Evolutionary conservation across 2,888 invertebrate genomes (phyloP).

Genomic region (Platycnemis pennipes): DNA sequence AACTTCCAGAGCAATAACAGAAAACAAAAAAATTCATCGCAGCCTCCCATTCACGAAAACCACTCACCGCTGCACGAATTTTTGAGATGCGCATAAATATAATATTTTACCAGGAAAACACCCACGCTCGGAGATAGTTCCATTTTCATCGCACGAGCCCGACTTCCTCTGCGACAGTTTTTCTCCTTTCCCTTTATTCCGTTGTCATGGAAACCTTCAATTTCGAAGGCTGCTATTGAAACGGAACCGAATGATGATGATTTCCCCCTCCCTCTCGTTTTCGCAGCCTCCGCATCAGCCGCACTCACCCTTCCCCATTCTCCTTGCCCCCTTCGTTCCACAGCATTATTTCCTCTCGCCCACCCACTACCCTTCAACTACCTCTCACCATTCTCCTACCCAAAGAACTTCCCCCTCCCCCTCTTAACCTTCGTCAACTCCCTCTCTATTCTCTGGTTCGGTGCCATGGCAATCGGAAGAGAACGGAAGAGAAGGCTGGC

Average conservation of each 20-base stretch:
- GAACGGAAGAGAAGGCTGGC: not conserved
- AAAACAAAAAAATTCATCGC: not conserved
- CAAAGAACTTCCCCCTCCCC: not conserved
- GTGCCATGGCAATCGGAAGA: not conserved
- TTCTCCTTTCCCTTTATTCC: not conserved
- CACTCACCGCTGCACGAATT: not conserved
- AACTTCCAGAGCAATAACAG: not conserved
- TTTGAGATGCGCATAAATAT: not conserved
- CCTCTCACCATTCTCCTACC: not conserved
- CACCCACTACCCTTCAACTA: not conserved
- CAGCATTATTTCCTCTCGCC: not conserved
- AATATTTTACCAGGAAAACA: not conserved
- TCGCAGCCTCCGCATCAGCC: not conserved
- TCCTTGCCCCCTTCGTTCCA: not conserved
- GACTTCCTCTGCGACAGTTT: not conserved
- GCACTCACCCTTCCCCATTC: not conserved
- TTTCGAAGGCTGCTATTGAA: constrained; percentile 14
- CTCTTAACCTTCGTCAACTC: not conserved
- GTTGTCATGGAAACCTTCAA: constrained; percentile 36
- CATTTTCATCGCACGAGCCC: not conserved
- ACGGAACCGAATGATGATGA: constrained; percentile 15
- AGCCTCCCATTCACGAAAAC: not conserved
- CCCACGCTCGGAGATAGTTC: not conserved
- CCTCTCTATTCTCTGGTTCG: not conserved
- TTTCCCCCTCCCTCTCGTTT: not conserved